Conservation (phyloP, 2,888 invertebrate genomes). For the Watsonalla cultraria region DNA sequence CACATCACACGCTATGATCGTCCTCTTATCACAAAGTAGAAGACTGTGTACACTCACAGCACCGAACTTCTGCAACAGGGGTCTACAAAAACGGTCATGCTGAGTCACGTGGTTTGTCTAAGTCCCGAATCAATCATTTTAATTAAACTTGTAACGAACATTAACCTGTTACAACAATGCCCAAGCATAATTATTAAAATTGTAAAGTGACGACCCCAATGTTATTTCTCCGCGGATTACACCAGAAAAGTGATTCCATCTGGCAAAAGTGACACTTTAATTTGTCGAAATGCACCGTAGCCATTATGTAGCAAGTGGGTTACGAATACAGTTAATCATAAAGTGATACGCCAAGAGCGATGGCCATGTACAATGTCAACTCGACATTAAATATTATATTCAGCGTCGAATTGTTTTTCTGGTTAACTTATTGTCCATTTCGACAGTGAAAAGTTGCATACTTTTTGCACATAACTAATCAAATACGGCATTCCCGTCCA, state of each 20-base stretch:
- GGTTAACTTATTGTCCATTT: slow-evolving; percentile 27
- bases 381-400: slow-evolving; percentile 52
- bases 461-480: not conserved
- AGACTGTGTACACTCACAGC: too few relatives aligned
- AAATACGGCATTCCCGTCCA: too few relatives aligned
- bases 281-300: slow-evolving; percentile 42
- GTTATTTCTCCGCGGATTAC: slow-evolving; percentile 41
- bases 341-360: slow-evolving; percentile 48
- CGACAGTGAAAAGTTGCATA: slow-evolving; percentile 22
- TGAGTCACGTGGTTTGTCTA: too few relatives aligned
- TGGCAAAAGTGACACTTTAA: slow-evolving; percentile 55
- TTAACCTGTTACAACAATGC: too few relatives aligned
- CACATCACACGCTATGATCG: too few relatives aligned
- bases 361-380: slow-evolving; percentile 48
- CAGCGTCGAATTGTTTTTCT: slow-evolving; percentile 22
- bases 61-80: too few relatives aligned
- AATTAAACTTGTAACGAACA: too few relatives aligned
- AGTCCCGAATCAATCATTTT: too few relatives aligned
- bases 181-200: too few relatives aligned
- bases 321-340: slow-evolving; percentile 46
- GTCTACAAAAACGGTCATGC: too few relatives aligned
- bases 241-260: slow-evolving; percentile 45
- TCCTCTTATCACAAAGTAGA: too few relatives aligned
- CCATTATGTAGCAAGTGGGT: slow-evolving; percentile 37
- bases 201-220: slow-evolving; percentile 12